phyloP scores from a whole-genome alignment of 2,113 vertebrate species.

The Perca fluviatilis region DNA sequence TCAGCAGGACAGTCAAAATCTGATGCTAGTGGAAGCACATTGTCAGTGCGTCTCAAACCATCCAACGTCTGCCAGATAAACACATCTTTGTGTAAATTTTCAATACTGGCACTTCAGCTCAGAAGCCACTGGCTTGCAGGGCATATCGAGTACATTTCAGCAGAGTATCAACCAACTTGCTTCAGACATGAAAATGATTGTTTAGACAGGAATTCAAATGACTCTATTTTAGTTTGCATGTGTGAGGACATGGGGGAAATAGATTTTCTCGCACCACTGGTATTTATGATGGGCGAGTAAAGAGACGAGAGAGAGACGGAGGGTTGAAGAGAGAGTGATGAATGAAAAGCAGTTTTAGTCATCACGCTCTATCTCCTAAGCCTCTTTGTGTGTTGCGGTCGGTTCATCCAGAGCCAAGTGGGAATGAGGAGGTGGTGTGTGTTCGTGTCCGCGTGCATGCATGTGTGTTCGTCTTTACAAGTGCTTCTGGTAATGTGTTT shows the following conservation, averaged over 20 bases:
- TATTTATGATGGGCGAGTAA: conserved; percentile 68
- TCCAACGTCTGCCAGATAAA: conserved; percentile 1
- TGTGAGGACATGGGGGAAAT: conserved; percentile 68
- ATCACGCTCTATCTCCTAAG: conserved; percentile 78
- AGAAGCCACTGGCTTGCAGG: conserved; percentile 14
- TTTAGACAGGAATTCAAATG: conserved; percentile 61
- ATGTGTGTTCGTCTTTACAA: conserved; percentile 17
- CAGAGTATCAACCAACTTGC: conserved; percentile 34
- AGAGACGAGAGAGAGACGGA: conserved; percentile 51
- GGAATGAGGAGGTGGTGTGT: conserved; percentile 40
- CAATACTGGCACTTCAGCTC: conserved; percentile 18
- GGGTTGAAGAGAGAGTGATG: conserved; percentile 58
- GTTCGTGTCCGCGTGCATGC: conserved; percentile 16
- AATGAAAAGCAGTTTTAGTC: conserved; percentile 79
- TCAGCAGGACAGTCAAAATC: neutral
- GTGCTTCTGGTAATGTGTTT: conserved; percentile 41
- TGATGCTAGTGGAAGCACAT: conserved; percentile 5
- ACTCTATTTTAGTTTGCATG: conserved; percentile 56
- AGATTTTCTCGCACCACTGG: conserved; percentile 66
- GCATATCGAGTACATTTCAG: conserved; percentile 34
- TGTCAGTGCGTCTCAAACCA: neutral
- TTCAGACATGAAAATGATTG: conserved; percentile 38
- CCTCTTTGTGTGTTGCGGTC: conserved; percentile 76
- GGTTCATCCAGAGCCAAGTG: conserved; percentile 78
- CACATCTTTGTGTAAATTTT: conserved; percentile 23